These are phyloP conservation scores for Chelmon rostratus DNA, from an alignment of 2,797 vertebrate genomes.

Conservation along the genomic window DNA sequence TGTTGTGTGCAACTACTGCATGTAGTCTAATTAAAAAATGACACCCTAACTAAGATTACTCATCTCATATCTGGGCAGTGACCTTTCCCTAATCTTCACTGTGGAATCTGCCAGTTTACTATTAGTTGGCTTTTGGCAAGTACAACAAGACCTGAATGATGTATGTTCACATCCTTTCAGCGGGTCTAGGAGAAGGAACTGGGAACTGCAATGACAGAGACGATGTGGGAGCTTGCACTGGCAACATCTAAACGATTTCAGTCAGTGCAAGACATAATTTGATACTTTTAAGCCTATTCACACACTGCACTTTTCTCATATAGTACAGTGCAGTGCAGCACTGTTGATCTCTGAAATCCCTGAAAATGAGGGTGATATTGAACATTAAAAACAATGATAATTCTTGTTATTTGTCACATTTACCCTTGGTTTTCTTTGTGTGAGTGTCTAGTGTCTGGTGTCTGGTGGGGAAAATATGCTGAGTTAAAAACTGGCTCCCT, in stretches of 20 bases:
- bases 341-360: too few relatives aligned
- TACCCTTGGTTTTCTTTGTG: background rate
- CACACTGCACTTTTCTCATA: too few relatives aligned
- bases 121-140: conserved; percentile 18
- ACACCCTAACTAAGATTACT: conserved; percentile 12
- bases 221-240: conserved; percentile 13
- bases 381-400: background rate
- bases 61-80: conserved; percentile 6
- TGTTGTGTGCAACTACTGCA: background rate
- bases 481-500: conserved; percentile 12
- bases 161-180: conserved; percentile 5
- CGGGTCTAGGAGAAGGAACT: background rate
- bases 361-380: background rate
- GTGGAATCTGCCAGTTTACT: conserved; percentile 50
- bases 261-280: background rate
- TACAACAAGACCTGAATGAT: conserved; percentile 19
- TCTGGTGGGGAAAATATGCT: background rate
- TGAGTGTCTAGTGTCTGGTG: too few relatives aligned
- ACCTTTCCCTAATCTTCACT: conserved; percentile 18
- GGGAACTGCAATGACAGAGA: background rate
- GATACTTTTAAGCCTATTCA: background rate
- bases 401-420: background rate
- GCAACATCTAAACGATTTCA: conserved; percentile 17
- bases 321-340: too few relatives aligned
- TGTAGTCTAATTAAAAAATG: conserved; percentile 1